These are phyloP conservation scores for Ennomos erosarius DNA, from an alignment of 2,888 invertebrate species.

Conservation along the genomic window DNA sequence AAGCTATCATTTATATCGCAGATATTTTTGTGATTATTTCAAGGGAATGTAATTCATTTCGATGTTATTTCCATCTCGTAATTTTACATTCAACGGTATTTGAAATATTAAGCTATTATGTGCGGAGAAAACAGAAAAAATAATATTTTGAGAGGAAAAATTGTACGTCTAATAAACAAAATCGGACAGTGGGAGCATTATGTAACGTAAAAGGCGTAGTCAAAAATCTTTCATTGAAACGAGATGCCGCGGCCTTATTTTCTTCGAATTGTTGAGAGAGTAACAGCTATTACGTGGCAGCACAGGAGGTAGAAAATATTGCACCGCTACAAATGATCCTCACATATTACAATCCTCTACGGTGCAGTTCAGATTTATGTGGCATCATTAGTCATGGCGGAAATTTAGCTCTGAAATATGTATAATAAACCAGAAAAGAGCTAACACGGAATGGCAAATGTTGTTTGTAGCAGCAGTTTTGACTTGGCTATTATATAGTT, in stretches of 20 bases:
- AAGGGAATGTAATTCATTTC: conserved; percentile 3
- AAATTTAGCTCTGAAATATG: conserved; percentile 78
- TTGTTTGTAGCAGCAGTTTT: conserved; percentile 43
- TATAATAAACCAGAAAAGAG: conserved; percentile 78
- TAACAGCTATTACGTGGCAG: conserved; percentile 43
- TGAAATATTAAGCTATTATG: conserved; percentile 19
- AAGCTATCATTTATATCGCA: neutral
- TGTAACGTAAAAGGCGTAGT: conserved; percentile 25
- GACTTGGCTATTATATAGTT: conserved; percentile 9
- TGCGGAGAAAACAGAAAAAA: conserved; percentile 6
- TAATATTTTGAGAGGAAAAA: conserved; percentile 20
- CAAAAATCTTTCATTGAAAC: conserved; percentile 38
- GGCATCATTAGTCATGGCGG: conserved; percentile 78
- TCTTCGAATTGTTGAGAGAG: conserved; percentile 40
- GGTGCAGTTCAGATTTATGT: conserved; percentile 79
- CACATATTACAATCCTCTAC: conserved; percentile 76
- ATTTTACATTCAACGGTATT: conserved; percentile 14
- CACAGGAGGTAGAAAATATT: conserved; percentile 60
- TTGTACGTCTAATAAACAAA: conserved; percentile 24
- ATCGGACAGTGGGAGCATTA: conserved; percentile 15
- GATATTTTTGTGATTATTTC: neutral
- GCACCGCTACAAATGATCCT: conserved; percentile 66
- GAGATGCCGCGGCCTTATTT: conserved; percentile 31
- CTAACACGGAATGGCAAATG: conserved; percentile 61
- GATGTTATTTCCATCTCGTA: conserved; percentile 11